Conservation (phyloP, 2,797 vertebrate species). For the Balearica regulorum region DNA sequence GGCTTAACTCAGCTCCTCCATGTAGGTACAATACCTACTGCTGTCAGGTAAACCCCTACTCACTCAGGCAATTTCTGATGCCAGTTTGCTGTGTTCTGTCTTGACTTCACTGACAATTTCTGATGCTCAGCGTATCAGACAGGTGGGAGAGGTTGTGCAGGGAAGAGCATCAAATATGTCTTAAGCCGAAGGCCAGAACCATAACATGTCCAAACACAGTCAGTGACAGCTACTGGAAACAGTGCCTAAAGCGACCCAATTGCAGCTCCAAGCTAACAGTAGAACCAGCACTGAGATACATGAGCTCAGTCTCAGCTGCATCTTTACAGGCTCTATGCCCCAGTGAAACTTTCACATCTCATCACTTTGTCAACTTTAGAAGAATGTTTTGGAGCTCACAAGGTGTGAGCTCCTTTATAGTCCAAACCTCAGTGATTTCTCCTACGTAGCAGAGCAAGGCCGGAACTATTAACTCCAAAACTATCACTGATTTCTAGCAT, state of each 20-base stretch:
- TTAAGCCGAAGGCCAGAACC: background rate
- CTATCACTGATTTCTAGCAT: background rate
- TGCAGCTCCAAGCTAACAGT: background rate
- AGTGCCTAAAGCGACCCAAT: background rate
- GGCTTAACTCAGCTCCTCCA: background rate
- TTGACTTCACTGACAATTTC: background rate
- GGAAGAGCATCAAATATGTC: background rate
- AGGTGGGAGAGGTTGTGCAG: background rate
- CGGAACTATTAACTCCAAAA: background rate
- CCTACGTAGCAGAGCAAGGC: background rate
- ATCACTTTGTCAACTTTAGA: background rate
- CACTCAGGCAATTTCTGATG: background rate
- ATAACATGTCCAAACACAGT: background rate
- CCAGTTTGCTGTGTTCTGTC: background rate
- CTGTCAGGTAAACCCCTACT: background rate
- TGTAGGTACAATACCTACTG: background rate
- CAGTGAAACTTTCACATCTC: background rate
- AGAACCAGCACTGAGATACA: background rate
- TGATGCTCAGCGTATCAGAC: accelerated
- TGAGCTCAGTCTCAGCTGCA: background rate
- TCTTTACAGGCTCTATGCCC: background rate
- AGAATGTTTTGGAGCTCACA: background rate
- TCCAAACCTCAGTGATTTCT: background rate
- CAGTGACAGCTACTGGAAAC: background rate
- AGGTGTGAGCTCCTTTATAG: background rate